Percentiles rank a stretch among this genome's conserved stretches.
Conservation (phyloP, 2,797 vertebrate species). For the Mormyrus hasselquistii region DNA sequence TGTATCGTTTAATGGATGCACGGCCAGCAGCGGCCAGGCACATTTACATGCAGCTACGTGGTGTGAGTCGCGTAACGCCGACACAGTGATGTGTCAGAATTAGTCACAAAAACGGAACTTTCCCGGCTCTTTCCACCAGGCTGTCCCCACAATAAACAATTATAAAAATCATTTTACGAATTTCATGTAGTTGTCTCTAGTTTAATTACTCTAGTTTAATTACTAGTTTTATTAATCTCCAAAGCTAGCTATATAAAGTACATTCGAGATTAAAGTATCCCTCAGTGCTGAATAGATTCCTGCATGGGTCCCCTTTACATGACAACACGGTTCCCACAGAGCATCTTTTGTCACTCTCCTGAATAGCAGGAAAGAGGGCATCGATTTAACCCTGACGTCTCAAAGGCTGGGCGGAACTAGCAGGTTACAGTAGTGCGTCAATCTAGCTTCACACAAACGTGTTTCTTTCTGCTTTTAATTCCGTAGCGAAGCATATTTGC, state of each 20-base stretch:
- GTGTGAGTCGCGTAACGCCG: neutral
- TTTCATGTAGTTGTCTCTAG: neutral
- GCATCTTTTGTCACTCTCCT: neutral
- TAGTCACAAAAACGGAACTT: neutral
- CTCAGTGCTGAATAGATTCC: neutral
- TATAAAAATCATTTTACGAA: neutral
- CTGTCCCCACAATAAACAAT: neutral
- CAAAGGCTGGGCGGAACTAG: neutral
- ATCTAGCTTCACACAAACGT: neutral
- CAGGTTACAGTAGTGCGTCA: neutral
- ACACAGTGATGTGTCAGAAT: neutral
- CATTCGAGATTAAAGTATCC: neutral
- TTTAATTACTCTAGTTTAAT: neutral
- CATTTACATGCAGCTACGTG: neutral
- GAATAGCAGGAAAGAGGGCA: neutral
- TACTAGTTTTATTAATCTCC: neutral
- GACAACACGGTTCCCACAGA: neutral
- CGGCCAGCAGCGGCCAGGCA: neutral
- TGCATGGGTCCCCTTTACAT: neutral
- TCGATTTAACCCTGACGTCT: neutral
- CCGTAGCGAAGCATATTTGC: neutral
- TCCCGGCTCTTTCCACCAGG: neutral
- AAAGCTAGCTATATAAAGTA: neutral
- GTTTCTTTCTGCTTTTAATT: neutral
- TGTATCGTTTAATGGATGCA: neutral